Conservation (phyloP, 2,888 invertebrate species). For the Orthonychiurus folsomi region DNA sequence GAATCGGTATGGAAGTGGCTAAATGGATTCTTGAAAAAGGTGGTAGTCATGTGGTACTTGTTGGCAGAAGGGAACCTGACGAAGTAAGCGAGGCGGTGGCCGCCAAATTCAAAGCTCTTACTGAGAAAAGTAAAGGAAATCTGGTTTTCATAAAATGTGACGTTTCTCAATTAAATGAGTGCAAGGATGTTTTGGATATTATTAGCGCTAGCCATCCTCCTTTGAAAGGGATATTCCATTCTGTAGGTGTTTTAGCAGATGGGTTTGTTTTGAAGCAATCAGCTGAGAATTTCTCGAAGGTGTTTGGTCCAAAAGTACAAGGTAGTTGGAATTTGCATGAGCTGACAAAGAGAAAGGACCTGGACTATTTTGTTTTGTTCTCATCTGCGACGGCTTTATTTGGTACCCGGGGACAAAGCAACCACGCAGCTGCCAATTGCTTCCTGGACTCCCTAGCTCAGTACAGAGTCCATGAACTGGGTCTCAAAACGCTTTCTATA, state of each 20-base stretch:
- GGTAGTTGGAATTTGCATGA: slow-evolving; percentile 10
- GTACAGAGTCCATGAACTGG: slow-evolving; percentile 6
- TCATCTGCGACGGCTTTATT: not conserved
- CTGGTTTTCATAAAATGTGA: not conserved
- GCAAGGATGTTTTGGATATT: not conserved
- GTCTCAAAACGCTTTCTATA: slow-evolving; percentile 2
- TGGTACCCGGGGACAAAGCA: slow-evolving; percentile 3
- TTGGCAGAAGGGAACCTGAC: slow-evolving; percentile 20
- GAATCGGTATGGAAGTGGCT: slow-evolving; percentile 21
- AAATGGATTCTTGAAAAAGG: slow-evolving; percentile 18
- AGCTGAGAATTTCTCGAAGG: not conserved
- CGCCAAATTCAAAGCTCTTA: not conserved
- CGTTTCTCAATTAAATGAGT: slow-evolving; percentile 4
- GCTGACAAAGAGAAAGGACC: not conserved
- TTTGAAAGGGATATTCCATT: slow-evolving; percentile 9
- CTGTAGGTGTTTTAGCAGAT: slow-evolving; percentile 7
- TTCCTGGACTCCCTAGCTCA: slow-evolving; percentile 7
- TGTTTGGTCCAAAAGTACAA: slow-evolving; percentile 4
- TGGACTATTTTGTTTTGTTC: slow-evolving; percentile 13
- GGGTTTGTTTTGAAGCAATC: slow-evolving; percentile 2
- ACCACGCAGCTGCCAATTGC: slow-evolving; percentile 6
- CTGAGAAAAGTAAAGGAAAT: not conserved
- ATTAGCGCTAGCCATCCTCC: not conserved
- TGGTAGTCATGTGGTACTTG: slow-evolving; percentile 20
- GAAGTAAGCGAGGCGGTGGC: not conserved